A percentile compares a stretch with the other conserved stretches of the same genome.
phyloP scores from a whole-genome alignment of 2,888 invertebrate genomes.

The Cosmia trapezina region DNA sequence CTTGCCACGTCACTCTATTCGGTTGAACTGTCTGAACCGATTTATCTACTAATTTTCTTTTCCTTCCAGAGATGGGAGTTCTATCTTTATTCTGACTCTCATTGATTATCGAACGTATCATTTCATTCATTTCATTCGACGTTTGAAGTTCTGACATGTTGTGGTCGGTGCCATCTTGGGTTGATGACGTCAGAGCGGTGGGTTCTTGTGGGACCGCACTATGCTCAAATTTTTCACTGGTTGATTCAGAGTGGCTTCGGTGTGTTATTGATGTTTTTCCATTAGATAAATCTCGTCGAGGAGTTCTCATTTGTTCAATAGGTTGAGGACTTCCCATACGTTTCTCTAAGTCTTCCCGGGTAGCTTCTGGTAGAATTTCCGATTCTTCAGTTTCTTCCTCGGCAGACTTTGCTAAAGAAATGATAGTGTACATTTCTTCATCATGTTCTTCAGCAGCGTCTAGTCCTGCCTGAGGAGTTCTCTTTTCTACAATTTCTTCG shows the following conservation, averaged over 20 bases:
- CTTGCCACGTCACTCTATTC: constrained; percentile 41
- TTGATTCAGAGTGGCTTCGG: not conserved
- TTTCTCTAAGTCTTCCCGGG: not conserved
- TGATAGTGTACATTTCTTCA: too few relatives aligned
- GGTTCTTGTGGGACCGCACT: not conserved
- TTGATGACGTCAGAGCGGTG: not conserved
- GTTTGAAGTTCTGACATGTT: constrained; percentile 9
- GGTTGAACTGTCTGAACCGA: constrained; percentile 34
- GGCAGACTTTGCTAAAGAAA: too few relatives aligned
- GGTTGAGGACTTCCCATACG: not conserved
- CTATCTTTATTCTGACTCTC: not conserved
- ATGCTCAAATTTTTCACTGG: not conserved
- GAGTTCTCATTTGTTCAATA: constrained; percentile 36
- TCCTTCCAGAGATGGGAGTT: constrained; percentile 1
- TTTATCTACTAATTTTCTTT: constrained; percentile 45
- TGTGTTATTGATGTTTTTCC: constrained; percentile 12
- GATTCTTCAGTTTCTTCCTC: too few relatives aligned
- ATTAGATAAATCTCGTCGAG: constrained; percentile 12
- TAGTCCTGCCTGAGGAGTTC: too few relatives aligned
- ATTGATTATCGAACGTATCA: constrained; percentile 42
- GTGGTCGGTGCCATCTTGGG: constrained; percentile 5
- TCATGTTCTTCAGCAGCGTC: too few relatives aligned
- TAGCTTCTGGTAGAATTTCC: not conserved
- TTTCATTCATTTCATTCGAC: constrained; percentile 47
- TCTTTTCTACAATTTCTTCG: not conserved